Percentiles rank a stretch among this genome's conserved stretches.
phyloP scores from a whole-genome alignment of 2,888 invertebrate species.

The Orthosia incerta region DNA sequence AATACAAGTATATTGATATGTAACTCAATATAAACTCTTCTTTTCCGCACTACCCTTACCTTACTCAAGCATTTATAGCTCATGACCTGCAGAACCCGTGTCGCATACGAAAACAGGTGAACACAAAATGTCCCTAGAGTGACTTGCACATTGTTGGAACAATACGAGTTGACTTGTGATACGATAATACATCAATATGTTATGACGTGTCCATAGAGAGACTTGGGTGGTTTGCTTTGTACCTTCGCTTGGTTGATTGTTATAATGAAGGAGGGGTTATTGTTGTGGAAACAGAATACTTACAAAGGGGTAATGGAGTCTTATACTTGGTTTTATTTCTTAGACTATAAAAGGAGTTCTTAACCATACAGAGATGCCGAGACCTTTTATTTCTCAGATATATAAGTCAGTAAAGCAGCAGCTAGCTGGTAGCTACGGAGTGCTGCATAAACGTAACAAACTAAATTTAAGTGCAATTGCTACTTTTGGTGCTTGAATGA shows the following conservation, averaged over 20 bases:
- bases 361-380: background rate
- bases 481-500: no score
- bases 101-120: constrained; percentile 45
- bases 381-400: background rate
- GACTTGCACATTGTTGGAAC: constrained; percentile 54
- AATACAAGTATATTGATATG: no score
- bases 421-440: background rate
- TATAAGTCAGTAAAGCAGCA: background rate
- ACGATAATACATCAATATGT: constrained; percentile 39
- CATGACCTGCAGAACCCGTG: constrained; percentile 22
- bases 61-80: constrained; percentile 51
- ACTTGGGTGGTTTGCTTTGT: constrained; percentile 24
- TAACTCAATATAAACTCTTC: constrained; percentile 5
- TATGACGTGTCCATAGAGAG: constrained; percentile 13
- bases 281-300: background rate
- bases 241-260: background rate
- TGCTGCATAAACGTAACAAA: background rate
- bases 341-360: background rate
- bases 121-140: constrained; percentile 56
- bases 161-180: constrained; percentile 34
- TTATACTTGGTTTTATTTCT: background rate
- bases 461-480: no score
- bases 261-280: constrained; percentile 1
- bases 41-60: background rate
- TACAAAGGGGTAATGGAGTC: background rate